Conservation (phyloP, 2,113 vertebrate genomes). For the Onychorhynchus coronatus region DNA sequence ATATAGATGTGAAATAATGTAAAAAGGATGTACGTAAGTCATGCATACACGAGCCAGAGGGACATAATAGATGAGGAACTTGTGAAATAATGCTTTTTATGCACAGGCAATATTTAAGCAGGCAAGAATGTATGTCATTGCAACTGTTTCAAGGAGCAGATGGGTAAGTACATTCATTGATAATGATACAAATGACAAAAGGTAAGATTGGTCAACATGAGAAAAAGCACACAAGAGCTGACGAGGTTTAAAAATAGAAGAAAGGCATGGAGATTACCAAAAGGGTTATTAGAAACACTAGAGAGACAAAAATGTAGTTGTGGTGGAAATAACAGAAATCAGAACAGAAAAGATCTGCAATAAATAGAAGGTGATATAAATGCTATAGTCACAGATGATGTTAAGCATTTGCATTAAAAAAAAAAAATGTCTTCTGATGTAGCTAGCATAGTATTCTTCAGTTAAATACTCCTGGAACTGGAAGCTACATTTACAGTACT, state of each 20-base stretch:
- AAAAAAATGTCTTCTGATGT: background rate
- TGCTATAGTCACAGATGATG: background rate
- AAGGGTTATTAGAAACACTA: background rate
- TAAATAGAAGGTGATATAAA: background rate
- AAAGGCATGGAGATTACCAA: background rate
- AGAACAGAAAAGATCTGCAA: background rate
- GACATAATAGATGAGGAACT: background rate
- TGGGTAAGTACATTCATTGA: background rate
- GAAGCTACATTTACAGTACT: constrained; percentile 4
- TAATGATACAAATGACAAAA: background rate
- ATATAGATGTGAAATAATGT: background rate
- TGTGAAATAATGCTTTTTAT: background rate
- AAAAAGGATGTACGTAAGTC: background rate
- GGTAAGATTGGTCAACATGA: background rate
- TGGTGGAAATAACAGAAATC: background rate
- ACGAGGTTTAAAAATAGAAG: background rate
- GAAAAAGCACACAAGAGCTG: background rate
- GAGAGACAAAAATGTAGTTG: background rate
- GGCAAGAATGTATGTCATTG: background rate
- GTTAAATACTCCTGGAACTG: background rate
- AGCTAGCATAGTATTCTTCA: background rate
- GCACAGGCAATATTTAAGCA: background rate
- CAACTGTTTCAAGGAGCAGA: background rate
- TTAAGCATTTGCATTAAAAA: background rate
- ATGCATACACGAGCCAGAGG: background rate